These are phyloP conservation scores for Arothron firmamentum DNA, from an alignment of 2,113 vertebrate genomes.

Conservation along the genomic window DNA sequence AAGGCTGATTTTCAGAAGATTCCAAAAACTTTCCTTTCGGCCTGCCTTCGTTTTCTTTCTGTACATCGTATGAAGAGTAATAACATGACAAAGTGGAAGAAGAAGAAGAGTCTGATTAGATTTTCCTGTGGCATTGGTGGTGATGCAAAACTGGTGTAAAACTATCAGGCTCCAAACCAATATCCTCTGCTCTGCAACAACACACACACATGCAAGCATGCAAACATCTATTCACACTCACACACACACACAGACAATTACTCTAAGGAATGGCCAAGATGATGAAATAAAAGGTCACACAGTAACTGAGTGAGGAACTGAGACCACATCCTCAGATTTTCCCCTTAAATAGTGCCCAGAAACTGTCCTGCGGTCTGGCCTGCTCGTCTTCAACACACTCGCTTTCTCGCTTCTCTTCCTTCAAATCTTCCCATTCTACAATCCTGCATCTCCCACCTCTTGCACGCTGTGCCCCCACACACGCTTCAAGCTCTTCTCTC, in stretches of 20 bases:
- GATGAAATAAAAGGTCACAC: slow-evolving; percentile 53
- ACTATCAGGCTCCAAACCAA: neutral
- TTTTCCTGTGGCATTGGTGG: slow-evolving; percentile 41
- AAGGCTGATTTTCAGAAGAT: slow-evolving; percentile 1
- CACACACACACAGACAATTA: slow-evolving; percentile 34
- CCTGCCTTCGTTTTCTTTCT: too few relatives aligned
- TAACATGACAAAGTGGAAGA: neutral
- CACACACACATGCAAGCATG: too few relatives aligned
- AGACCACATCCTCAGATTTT: slow-evolving; percentile 43
- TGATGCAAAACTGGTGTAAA: slow-evolving; percentile 16
- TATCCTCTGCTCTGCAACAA: slow-evolving; percentile 1
- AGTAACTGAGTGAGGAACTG: slow-evolving; percentile 29
- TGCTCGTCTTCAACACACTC: neutral
- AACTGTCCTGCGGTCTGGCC: slow-evolving; percentile 56
- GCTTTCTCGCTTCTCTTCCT: neutral
- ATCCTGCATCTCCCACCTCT: neutral
- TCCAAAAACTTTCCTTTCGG: too few relatives aligned
- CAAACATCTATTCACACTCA: slow-evolving; percentile 8
- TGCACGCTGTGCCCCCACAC: too few relatives aligned
- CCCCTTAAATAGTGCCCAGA: slow-evolving; percentile 54
- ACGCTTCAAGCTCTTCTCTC: neutral
- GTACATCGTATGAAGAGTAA: too few relatives aligned
- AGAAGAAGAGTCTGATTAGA: slow-evolving; percentile 48
- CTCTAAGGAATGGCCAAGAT: slow-evolving; percentile 33
- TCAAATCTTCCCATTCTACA: neutral